These are phyloP conservation scores for Mirza zaza DNA, from an alignment of 2,113 vertebrate species.

Conservation along the genomic window DNA sequence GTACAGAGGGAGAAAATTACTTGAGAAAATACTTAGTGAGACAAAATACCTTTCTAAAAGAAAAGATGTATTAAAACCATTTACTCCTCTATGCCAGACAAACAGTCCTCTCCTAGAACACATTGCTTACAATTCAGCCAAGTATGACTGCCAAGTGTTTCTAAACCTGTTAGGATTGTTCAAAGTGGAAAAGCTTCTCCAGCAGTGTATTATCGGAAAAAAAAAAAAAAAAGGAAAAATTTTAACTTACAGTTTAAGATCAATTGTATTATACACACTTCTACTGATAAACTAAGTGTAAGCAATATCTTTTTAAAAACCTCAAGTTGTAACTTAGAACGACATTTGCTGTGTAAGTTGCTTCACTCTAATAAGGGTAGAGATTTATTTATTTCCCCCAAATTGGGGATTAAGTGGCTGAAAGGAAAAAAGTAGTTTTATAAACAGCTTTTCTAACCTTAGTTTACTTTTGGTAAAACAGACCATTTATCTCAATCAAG, in stretches of 20 bases:
- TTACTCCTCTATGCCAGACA: constrained; percentile 63
- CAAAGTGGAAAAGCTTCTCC: constrained; percentile 69
- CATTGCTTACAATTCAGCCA: constrained; percentile 71
- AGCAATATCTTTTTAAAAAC: background rate
- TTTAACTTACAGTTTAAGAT: constrained; percentile 49
- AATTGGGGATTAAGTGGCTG: background rate
- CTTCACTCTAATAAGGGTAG: constrained; percentile 31
- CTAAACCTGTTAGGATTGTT: constrained; percentile 68
- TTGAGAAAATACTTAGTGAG: constrained; percentile 45
- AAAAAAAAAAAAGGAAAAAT: constrained; percentile 40
- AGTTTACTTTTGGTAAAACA: constrained; percentile 22
- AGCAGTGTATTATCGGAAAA: constrained; percentile 32
- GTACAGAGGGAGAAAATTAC: background rate
- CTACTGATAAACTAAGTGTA: constrained; percentile 39
- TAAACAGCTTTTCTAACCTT: constrained; percentile 37
- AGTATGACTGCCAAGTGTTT: constrained; percentile 77
- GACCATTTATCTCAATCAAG: constrained; percentile 41
- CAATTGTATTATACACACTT: background rate
- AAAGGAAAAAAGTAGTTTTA: constrained; percentile 28
- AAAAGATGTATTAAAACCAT: constrained; percentile 46
- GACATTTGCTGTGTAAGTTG: constrained; percentile 35
- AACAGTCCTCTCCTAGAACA: constrained; percentile 74
- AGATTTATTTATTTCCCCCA: constrained; percentile 51
- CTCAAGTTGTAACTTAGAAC: constrained; percentile 13
- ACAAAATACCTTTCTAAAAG: background rate